Percentiles rank a stretch among this genome's conserved stretches.
Conservation (phyloP, 2,888 invertebrate species). For the Chymomyza caudatula region DNA sequence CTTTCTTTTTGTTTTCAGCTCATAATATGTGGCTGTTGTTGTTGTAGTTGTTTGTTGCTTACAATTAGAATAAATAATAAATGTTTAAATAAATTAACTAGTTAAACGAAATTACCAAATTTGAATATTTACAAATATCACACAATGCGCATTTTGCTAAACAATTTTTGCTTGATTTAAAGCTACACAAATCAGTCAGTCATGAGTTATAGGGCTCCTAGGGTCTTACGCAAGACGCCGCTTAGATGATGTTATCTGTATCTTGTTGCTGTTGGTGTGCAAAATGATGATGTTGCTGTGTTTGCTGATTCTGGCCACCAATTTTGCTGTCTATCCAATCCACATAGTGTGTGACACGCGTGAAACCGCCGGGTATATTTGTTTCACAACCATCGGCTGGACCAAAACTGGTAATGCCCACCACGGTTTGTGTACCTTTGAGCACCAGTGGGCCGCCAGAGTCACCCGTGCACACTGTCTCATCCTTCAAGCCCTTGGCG, state of each 20-base stretch:
- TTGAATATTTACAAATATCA: constrained; percentile 61
- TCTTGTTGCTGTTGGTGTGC: constrained; percentile 17
- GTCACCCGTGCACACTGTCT: constrained; percentile 77
- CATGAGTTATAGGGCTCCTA: constrained; percentile 22
- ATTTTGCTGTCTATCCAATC: constrained; percentile 75
- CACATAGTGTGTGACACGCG: constrained; percentile 74
- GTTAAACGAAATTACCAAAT: constrained; percentile 47
- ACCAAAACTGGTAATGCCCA: constrained; percentile 77
- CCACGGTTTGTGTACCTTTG: constrained; percentile 66
- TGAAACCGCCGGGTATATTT: constrained; percentile 76
- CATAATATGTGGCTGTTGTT: background rate
- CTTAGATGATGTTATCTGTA: constrained; percentile 50
- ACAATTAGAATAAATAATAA: constrained; percentile 63
- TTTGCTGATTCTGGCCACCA: constrained; percentile 42
- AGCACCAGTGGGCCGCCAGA: constrained; percentile 77
- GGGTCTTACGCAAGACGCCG: background rate
- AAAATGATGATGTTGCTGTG: constrained; percentile 11
- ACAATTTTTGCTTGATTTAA: constrained; percentile 21
- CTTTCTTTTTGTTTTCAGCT: constrained; percentile 52
- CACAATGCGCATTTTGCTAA: constrained; percentile 35
- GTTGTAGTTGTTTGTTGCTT: constrained; percentile 27
- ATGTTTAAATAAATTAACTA: constrained; percentile 51
- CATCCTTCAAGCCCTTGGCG: constrained; percentile 73
- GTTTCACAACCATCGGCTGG: constrained; percentile 75
- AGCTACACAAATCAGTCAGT: constrained; percentile 59